These are phyloP conservation scores for Drosophila anomalata DNA, from an alignment of 2,888 invertebrate species.

Conservation along the genomic window DNA sequence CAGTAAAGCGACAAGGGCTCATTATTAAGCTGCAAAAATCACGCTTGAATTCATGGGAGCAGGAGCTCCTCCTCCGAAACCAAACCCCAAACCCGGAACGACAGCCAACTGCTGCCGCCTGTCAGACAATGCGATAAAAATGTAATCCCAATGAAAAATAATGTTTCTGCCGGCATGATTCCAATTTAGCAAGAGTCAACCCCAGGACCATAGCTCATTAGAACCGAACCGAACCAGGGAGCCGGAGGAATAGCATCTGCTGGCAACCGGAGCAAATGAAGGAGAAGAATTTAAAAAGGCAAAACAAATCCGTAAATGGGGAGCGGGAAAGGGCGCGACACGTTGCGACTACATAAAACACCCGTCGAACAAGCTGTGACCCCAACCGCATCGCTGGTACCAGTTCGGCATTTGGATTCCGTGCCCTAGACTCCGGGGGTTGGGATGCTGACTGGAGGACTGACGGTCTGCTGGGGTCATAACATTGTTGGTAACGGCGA, in stretches of 20 bases:
- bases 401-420: slow-evolving; percentile 9
- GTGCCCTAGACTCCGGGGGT: slow-evolving; percentile 1
- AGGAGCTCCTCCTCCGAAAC: neutral
- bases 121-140: slow-evolving; percentile 80
- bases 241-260: slow-evolving; percentile 27
- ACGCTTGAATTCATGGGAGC: slow-evolving; percentile 60
- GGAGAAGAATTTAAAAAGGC: slow-evolving; percentile 83
- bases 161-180: slow-evolving; percentile 71
- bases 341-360: slow-evolving; percentile 72
- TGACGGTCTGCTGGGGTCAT: slow-evolving; percentile 44
- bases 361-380: slow-evolving; percentile 66
- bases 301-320: slow-evolving; percentile 65
- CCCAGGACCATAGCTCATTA: slow-evolving; percentile 60
- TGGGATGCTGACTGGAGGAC: slow-evolving; percentile 37
- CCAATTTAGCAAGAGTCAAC: slow-evolving; percentile 71
- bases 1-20: slow-evolving; percentile 68
- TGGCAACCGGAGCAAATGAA: slow-evolving; percentile 80
- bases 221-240: slow-evolving; percentile 17
- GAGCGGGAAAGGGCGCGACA: slow-evolving; percentile 48
- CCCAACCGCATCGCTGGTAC: slow-evolving; percentile 50
- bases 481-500: slow-evolving; percentile 60
- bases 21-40: slow-evolving; percentile 81
- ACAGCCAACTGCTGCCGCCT: slow-evolving; percentile 78
- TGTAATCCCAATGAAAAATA: slow-evolving; percentile 80
- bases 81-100: slow-evolving; percentile 32